Conservation (phyloP, 1,140 invertebrate species). For the Orchesella cincta region DNA sequence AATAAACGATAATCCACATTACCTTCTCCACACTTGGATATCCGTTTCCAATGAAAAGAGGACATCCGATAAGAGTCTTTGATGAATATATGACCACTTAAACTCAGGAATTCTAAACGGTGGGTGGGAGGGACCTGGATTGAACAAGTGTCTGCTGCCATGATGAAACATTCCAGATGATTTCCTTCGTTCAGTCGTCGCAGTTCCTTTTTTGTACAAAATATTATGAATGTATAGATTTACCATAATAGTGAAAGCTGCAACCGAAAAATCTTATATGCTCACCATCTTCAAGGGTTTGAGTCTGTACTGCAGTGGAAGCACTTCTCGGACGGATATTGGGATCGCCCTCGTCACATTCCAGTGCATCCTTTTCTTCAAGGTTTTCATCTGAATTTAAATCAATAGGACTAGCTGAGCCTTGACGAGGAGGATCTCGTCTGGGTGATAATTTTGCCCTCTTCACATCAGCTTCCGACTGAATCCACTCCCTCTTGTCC, state of each 20-base stretch:
- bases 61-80: constrained; percentile 92
- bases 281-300: constrained; percentile 43
- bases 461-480: constrained; percentile 42
- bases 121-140: constrained; percentile 89
- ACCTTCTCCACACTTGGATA: constrained; percentile 88
- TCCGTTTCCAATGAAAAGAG: constrained; percentile 96
- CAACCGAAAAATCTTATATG: not conserved
- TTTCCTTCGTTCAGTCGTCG: constrained; percentile 42
- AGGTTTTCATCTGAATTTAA: constrained; percentile 56
- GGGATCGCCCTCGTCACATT: constrained; percentile 58
- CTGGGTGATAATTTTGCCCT: constrained; percentile 54
- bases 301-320: constrained; percentile 45
- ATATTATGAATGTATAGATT: not conserved
- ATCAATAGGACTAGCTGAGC: constrained; percentile 37
- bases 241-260: not conserved
- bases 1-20: no score
- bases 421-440: constrained; percentile 57
- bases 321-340: constrained; percentile 59
- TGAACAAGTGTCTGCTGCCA: constrained; percentile 78
- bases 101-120: constrained; percentile 99
- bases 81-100: constrained; percentile 98
- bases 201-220: not conserved
- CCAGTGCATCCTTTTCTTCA: constrained; percentile 54
- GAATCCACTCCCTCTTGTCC: constrained; percentile 48
- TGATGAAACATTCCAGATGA: constrained; percentile 49